phyloP scores from a whole-genome alignment of 2,888 invertebrate species.

The Patella caerulea region DNA sequence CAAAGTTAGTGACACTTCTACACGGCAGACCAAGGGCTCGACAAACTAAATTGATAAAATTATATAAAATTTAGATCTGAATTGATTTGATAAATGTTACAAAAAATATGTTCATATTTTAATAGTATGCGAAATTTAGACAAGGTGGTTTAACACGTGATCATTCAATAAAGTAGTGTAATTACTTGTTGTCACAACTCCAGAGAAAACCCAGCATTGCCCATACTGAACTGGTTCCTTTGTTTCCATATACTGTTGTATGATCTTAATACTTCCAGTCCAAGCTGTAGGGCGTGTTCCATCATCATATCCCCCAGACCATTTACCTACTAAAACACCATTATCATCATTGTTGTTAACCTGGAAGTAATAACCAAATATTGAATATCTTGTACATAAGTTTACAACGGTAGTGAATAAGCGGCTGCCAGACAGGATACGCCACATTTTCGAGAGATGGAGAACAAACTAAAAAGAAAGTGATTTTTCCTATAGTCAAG shows the following conservation, averaged over 20 bases:
- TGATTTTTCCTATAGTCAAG: too few relatives aligned
- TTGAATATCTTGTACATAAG: too few relatives aligned
- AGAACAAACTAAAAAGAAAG: too few relatives aligned
- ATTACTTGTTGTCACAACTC: slow-evolving; percentile 72
- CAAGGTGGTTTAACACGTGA: too few relatives aligned
- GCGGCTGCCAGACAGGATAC: too few relatives aligned
- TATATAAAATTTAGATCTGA: not conserved
- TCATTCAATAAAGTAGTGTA: not conserved
- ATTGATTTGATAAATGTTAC: too few relatives aligned
- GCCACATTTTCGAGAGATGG: too few relatives aligned
- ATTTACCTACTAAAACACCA: slow-evolving; percentile 59
- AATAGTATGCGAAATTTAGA: too few relatives aligned
- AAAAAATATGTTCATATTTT: too few relatives aligned
- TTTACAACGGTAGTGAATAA: too few relatives aligned
- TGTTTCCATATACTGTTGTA: slow-evolving; percentile 53
- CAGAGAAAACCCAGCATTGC: slow-evolving; percentile 65
- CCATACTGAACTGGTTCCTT: slow-evolving; percentile 55
- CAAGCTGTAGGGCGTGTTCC: slow-evolving; percentile 49
- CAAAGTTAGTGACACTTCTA: slow-evolving; percentile 61
- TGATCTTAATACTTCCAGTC: slow-evolving; percentile 59
- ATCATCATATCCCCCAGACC: slow-evolving; percentile 57
- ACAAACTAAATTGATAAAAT: slow-evolving; percentile 47
- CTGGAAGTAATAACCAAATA: slow-evolving; percentile 14
- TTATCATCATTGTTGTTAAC: slow-evolving; percentile 45
- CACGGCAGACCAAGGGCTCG: slow-evolving; percentile 62